Base-by-base conservation (phyloP, 1,140 invertebrate species). In the Aphelenchoides fujianensis region DNA sequence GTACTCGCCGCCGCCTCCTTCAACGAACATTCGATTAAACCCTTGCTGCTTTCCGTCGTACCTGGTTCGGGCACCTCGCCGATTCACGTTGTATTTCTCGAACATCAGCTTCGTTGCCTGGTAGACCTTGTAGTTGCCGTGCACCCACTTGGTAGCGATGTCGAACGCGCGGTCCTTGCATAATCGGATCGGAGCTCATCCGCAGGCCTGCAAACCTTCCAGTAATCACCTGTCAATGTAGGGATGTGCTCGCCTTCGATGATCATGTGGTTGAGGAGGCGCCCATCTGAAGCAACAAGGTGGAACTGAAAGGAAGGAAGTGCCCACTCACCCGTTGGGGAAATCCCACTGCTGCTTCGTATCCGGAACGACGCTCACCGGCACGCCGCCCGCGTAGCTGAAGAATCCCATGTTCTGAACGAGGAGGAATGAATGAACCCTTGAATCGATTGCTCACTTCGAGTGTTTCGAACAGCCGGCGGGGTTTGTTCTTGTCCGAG, bases 81-180 rank as follows among this genome's bases (percentile, higher is more conserved):
- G 19, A 7, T n/a, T 59, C 55, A 59, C 55, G 5, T 59, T 5
- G 5, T 48, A 5, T 59, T 94, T 61, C 87, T 86, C 32, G 82
- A 75, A 16, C 88, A 95, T 94, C 55, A 87, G 86, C 34, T 84
- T 87, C 16, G 89, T 89, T 69, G 89, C 87, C 27, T 73, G 68
- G 87, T 90, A 94, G 28, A 91, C 91, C 72, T 90, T 89, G 82
- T 89, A 93, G 82, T 93, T 94, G 3, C 90, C 91, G 3, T 89
- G 85, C 0, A 94, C 88, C 92, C 92, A 95, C 75, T 89, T 89
- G 48, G 90, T 86, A 9, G 91, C 90, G 52, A 74, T 1, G n/a
- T 19, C 5, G 19, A 35, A 57, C 2, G 28, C 81, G n/a, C 77
- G 41, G 19, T 76, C 72, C n/a, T 36, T 76, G 70, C 48, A 78